Conservation (phyloP, 2,888 invertebrate genomes). For the Pteria penguin region DNA sequence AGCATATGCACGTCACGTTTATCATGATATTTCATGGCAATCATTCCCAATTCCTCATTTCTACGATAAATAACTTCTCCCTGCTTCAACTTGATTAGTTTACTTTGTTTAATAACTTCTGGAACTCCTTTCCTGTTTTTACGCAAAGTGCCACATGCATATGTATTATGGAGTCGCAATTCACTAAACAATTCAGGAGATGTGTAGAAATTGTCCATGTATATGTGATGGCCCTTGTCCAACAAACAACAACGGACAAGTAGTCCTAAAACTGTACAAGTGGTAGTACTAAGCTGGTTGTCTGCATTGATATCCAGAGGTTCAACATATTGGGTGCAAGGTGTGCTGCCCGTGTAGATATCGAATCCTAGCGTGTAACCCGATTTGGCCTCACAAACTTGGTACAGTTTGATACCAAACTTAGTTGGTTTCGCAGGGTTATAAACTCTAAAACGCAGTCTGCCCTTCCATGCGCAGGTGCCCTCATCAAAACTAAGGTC, state of each 20-base stretch:
- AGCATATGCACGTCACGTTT: conserved; percentile 44
- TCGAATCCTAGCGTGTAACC: conserved; percentile 43
- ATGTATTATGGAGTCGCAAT: conserved; percentile 16
- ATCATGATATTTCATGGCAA: conserved; percentile 30
- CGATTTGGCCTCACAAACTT: conserved; percentile 31
- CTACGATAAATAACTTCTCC: conserved; percentile 6
- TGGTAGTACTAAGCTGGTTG: neutral
- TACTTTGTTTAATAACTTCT: conserved; percentile 17
- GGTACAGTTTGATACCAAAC: conserved; percentile 42
- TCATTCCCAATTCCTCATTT: conserved; percentile 4
- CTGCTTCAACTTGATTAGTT: conserved; percentile 1
- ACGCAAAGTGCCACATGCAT: conserved; percentile 41
- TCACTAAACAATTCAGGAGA: conserved; percentile 33
- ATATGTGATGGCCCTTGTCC: conserved; percentile 30
- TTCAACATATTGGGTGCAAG: conserved; percentile 11
- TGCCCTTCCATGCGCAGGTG: conserved; percentile 37
- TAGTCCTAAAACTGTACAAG: conserved; percentile 21
- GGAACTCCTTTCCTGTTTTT: conserved; percentile 38
- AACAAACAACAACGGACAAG: conserved; percentile 28
- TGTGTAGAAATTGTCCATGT: conserved; percentile 44
- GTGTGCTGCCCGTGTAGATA: conserved; percentile 35
- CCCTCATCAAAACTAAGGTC: conserved; percentile 43
- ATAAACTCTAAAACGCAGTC: conserved; percentile 37
- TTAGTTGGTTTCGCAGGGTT: conserved; percentile 45
- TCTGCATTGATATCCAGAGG: neutral